These are phyloP conservation scores for Ramphastos sulfuratus DNA, from an alignment of 2,113 vertebrate species.

Conservation along the genomic window DNA sequence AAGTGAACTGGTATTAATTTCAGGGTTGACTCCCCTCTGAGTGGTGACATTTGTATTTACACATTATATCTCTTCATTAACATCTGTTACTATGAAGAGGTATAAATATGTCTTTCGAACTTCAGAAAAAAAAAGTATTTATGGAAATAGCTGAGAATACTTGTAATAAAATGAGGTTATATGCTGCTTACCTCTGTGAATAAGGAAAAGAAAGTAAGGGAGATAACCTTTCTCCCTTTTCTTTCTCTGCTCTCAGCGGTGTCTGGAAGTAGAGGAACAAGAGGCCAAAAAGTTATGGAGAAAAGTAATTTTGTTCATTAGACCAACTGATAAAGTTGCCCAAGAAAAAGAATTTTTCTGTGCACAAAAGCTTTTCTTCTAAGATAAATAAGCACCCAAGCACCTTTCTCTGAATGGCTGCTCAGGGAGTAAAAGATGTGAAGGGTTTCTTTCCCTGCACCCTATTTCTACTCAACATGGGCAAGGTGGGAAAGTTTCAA, in stretches of 20 bases:
- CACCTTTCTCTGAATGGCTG: neutral
- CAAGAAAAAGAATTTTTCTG: neutral
- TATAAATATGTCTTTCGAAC: neutral
- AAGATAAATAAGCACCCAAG: neutral
- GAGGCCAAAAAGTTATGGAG: neutral
- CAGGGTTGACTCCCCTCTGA: neutral
- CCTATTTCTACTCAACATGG: neutral
- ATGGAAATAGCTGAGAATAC: neutral
- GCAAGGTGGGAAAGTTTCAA: neutral
- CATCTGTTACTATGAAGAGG: neutral
- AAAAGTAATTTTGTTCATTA: constrained; percentile 11
- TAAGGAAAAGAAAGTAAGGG: neutral
- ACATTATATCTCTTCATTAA: neutral
- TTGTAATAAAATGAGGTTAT: neutral
- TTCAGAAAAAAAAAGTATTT: neutral
- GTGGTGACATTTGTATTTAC: neutral
- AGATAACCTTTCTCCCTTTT: neutral
- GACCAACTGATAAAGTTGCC: neutral
- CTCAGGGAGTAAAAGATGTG: neutral
- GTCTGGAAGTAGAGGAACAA: neutral
- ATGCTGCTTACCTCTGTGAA: neutral
- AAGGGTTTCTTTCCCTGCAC: neutral
- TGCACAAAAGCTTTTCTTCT: neutral
- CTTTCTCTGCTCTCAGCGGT: neutral
- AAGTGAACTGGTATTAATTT: neutral